Conservation (phyloP, 1,140 invertebrate genomes). For the Cataglyphis hispanica region DNA sequence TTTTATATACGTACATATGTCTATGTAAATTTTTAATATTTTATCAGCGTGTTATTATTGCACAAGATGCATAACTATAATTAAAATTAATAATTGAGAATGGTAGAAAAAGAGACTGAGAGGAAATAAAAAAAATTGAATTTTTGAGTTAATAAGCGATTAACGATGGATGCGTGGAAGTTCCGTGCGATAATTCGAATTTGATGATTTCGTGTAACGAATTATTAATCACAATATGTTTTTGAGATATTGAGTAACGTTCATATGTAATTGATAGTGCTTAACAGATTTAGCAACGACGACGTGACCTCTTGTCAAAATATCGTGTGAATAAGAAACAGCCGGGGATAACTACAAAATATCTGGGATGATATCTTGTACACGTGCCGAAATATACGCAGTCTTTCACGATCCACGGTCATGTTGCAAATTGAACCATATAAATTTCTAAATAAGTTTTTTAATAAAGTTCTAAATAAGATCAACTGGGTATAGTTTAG, state of each 20-base stretch:
- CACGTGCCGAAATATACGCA: conserved; percentile 34
- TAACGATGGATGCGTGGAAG: neutral
- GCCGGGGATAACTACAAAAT: neutral
- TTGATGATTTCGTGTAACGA: neutral
- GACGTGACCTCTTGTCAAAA: conserved; percentile 35
- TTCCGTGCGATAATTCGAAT: neutral
- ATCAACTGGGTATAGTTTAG: neutral
- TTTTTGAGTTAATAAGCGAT: neutral
- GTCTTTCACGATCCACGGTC: neutral
- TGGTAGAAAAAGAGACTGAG: neutral
- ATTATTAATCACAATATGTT: neutral
- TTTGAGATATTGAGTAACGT: conserved; percentile 41
- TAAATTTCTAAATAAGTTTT: no score
- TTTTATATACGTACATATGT: neutral
- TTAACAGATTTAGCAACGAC: conserved; percentile 26
- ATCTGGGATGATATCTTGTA: neutral
- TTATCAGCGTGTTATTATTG: neutral
- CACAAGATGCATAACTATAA: neutral
- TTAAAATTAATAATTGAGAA: neutral
- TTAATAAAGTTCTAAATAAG: neutral
- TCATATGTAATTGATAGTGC: conserved; percentile 44
- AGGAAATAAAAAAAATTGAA: neutral
- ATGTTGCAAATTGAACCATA: neutral
- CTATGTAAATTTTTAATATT: neutral
- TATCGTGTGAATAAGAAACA: conserved; percentile 27